A percentile compares a stretch with the other conserved stretches of the same genome.
Evolutionary conservation across 2,888 invertebrate genomes (phyloP).

Genomic region (Dryobotodes eremita): DNA sequence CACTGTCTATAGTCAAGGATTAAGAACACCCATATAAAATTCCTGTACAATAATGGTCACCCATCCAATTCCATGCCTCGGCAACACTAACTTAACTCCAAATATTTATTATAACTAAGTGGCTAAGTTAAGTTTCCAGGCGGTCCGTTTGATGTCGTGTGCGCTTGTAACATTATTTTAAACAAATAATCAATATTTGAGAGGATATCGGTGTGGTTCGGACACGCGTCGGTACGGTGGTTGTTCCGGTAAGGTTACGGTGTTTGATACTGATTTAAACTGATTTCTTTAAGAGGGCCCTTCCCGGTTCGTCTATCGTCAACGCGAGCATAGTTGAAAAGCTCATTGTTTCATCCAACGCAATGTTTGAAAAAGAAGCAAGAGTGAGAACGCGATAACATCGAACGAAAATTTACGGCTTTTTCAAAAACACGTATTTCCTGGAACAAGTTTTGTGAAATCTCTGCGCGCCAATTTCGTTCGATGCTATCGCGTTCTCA

Average conservation of each 20-base stretch:
- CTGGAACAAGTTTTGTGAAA: too few species aligned
- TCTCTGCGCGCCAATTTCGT: too few species aligned
- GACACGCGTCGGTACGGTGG: slow-evolving; percentile 40
- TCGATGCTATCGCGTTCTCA: too few species aligned
- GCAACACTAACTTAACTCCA: slow-evolving; percentile 16
- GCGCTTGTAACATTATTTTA: slow-evolving; percentile 65
- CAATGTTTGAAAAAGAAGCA: too few species aligned
- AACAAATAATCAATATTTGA: slow-evolving; percentile 69
- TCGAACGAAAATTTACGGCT: too few species aligned
- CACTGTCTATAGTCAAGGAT: background rate
- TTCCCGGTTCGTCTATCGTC: too few species aligned
- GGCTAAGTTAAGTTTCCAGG: slow-evolving; percentile 42
- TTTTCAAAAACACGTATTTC: too few species aligned
- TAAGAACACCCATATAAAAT: background rate
- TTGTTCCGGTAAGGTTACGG: background rate
- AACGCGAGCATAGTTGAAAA: too few species aligned
- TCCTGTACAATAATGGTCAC: background rate
- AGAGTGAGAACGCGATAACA: too few species aligned
- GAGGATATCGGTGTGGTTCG: slow-evolving; percentile 40
- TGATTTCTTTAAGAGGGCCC: background rate
- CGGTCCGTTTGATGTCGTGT: slow-evolving; percentile 60
- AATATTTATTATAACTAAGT: slow-evolving; percentile 48
- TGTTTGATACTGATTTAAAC: slow-evolving; percentile 22
- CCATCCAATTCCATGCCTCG: slow-evolving; percentile 32
- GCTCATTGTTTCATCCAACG: too few species aligned